Evolutionary conservation across 2,888 invertebrate genomes (phyloP), one percentile per base, ranked within the genome.

Genomic region (Lithodes maja): DNA sequence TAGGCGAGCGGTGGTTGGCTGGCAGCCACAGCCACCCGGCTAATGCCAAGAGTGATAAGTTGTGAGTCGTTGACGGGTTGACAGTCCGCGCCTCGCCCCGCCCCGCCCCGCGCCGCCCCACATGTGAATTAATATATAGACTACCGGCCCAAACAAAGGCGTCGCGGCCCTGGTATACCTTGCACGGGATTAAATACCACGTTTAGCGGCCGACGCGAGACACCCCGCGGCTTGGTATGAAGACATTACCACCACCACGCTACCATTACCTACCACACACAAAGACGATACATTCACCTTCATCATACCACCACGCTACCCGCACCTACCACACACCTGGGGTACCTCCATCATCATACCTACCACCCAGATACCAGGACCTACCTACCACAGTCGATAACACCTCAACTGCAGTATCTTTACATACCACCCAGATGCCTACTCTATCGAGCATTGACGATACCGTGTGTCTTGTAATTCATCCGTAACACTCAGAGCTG

Each of bases 1-100:
- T 71, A 15, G 53, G 53, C n/a, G 3, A 33, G 69, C 50, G 17
- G 17, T 88, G 86, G 85, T 91, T 91, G 91, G 91, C 50, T 15
- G 85, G 52, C 33, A 15, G 74, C 12, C 53, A 50, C 49, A 61
- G 12, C 79, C 50, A 87, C 79, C 88, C 84, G 77, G 88, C 91
- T 90, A 91, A 91, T 91, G 91, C 91, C 90, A 90, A 83, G 77
- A 86, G 90, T 90, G 90, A 90, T 90, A 88, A 90, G 88, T 87
- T 90, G 87, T 90, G 86, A 87, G 83, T 85, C 88, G 86, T 88
- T 88, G 90, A 88, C 86, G 77, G 78, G 86, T 83, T 91, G 90
- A 90, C 90, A 90, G 82, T 69, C 85, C 68, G 75, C 74, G 81
- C 80, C 68, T 77, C 69, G 71, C 85, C 80, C 77, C 87, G 71